A percentile compares a stretch with the other conserved stretches of the same genome.
Evolutionary conservation across 2,113 vertebrate species (phyloP).

Genomic region (Bos taurus): DNA sequence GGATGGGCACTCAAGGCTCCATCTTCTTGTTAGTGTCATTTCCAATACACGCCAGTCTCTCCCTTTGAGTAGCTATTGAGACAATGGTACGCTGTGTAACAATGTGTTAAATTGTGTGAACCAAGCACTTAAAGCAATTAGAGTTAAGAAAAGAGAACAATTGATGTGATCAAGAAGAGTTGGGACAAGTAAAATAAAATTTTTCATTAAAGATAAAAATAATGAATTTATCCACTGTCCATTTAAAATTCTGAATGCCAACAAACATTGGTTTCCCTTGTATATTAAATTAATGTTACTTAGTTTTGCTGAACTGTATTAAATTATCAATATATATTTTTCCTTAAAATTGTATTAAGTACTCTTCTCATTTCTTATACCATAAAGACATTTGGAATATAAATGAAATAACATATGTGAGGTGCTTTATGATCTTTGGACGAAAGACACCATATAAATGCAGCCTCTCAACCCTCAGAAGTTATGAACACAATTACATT

Average conservation of each 20-base stretch:
- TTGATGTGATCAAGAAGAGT: neutral
- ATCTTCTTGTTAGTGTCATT: neutral
- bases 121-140: neutral
- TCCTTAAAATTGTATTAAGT: neutral
- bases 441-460: constrained; percentile 9
- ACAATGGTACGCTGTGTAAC: neutral
- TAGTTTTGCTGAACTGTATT: neutral
- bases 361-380: neutral
- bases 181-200: neutral
- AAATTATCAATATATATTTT: neutral
- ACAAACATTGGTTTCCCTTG: neutral
- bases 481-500: constrained; percentile 49
- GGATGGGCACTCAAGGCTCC: too few relatives aligned
- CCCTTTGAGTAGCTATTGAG: neutral
- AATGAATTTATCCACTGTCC: neutral
- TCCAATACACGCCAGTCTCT: neutral
- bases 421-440: constrained; percentile 51
- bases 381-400: neutral
- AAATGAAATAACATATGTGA: constrained; percentile 44
- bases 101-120: neutral
- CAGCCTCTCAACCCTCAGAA: constrained; percentile 25
- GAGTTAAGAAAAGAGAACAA: neutral
- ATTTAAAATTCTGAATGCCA: neutral
- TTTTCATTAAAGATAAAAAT: constrained; percentile 4
- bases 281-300: neutral